Evolutionary conservation across 1,140 invertebrate species (phyloP).

Genomic region (Adelges cooleyi): DNA sequence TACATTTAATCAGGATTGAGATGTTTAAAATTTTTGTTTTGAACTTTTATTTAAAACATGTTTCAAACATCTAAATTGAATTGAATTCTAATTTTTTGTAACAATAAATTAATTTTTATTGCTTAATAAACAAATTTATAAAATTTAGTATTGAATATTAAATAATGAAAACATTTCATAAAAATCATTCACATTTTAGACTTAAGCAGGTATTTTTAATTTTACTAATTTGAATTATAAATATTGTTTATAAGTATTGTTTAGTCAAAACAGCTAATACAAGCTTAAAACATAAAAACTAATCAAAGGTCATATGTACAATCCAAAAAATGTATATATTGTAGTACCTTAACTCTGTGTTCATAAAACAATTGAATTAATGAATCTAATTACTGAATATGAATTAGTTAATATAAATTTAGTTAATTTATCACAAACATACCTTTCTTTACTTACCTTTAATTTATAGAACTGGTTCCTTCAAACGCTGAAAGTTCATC

Average conservation of each 20-base stretch:
- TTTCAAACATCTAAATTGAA: too few species aligned
- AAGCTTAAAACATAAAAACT: neutral
- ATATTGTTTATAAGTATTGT: slow-evolving; percentile 1
- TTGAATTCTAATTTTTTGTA: too few species aligned
- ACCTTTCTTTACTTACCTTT: neutral
- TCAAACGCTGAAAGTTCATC: neutral
- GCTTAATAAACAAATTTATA: neutral
- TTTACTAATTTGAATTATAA: neutral
- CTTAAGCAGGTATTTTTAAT: neutral
- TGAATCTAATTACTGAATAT: too few species aligned
- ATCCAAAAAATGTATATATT: too few species aligned
- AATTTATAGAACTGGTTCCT: neutral
- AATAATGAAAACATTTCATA: neutral
- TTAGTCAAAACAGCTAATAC: neutral
- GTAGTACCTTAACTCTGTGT: too few species aligned
- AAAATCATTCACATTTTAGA: neutral
- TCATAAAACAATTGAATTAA: too few species aligned
- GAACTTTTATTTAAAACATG: too few species aligned
- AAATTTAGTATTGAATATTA: too few species aligned
- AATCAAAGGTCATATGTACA: too few species aligned
- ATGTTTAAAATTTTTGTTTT: too few species aligned
- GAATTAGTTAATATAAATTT: too few species aligned
- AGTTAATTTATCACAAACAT: neutral
- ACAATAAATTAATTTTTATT: neutral
- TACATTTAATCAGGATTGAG: too few species aligned